A percentile compares a stretch with the other conserved stretches of the same genome.
phyloP scores from a whole-genome alignment of 2,888 invertebrate species.

The Drosophila nigritarsus region DNA sequence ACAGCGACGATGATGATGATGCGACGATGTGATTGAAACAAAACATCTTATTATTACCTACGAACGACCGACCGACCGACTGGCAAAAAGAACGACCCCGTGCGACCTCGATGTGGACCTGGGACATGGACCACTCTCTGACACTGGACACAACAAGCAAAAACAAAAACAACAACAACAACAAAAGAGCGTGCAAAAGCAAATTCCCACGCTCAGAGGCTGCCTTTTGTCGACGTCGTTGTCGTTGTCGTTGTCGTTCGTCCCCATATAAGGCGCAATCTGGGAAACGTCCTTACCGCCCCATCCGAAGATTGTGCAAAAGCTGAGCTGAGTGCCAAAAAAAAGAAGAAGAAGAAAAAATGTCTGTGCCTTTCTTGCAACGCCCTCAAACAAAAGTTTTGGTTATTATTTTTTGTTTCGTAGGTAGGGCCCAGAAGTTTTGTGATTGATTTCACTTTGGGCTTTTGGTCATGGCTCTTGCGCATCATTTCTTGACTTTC shows the following conservation, averaged over 20 bases:
- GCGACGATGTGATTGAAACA: conserved; percentile 81
- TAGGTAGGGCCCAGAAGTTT: conserved; percentile 30
- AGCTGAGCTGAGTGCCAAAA: conserved; percentile 48
- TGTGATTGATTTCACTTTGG: conserved; percentile 73
- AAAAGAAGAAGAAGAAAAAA: conserved; percentile 13
- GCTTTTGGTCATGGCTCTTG: conserved; percentile 44
- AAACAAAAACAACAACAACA: conserved; percentile 13
- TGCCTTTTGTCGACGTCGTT: conserved; percentile 69
- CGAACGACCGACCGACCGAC: conserved; percentile 50
- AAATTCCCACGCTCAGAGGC: conserved; percentile 73
- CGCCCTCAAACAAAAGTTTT: conserved; percentile 48
- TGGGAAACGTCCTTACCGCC: conserved; percentile 72
- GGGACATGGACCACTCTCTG: conserved; percentile 37
- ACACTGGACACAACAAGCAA: conserved; percentile 33
- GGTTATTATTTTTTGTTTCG: conserved; percentile 2
- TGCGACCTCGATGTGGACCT: conserved; percentile 72
- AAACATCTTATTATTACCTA: conserved; percentile 80
- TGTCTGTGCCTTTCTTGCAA: conserved; percentile 62
- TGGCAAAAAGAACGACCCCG: conserved; percentile 71
- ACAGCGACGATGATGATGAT: conserved; percentile 55
- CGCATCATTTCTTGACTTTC: conserved; percentile 74
- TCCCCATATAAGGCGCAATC: conserved; percentile 73
- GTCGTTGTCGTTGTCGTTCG: conserved; percentile 43
- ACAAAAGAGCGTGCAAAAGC: conserved; percentile 69
- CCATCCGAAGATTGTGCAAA: conserved; percentile 54